Percentiles rank a stretch among this genome's conserved stretches.
These are phyloP conservation scores for Heteromormyrus szaboi DNA, from an alignment of 2,797 vertebrate species.

Conservation along the genomic window DNA sequence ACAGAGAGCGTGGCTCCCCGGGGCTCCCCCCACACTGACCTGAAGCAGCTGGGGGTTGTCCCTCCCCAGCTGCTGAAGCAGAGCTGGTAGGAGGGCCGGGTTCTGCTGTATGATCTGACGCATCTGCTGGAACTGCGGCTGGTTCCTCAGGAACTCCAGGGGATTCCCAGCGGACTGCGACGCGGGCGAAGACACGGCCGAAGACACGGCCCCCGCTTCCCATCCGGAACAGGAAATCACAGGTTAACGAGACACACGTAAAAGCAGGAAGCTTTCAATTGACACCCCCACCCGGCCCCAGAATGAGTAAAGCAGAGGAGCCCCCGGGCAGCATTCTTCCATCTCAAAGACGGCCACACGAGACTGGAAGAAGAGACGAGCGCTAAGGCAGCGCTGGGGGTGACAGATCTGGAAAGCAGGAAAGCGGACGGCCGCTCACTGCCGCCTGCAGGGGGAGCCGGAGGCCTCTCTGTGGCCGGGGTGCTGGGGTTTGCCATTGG, in stretches of 20 bases:
- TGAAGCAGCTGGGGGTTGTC: constrained; percentile 70
- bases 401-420: constrained; percentile 7
- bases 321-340: not conserved
- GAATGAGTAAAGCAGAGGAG: not conserved
- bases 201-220: not conserved
- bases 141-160: constrained; percentile 68
- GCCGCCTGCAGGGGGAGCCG: constrained; percentile 35
- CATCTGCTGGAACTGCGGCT: constrained; percentile 73
- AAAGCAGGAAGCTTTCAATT: not conserved
- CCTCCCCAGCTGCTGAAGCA: constrained; percentile 66
- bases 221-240: not conserved
- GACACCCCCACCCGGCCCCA: not conserved
- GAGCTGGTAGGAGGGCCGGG: constrained; percentile 61
- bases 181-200: not conserved
- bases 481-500: constrained; percentile 33
- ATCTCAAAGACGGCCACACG: not conserved
- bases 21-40: constrained; percentile 39
- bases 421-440: constrained; percentile 40
- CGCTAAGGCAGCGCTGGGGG: not conserved
- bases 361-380: not conserved
- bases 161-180: constrained; percentile 48
- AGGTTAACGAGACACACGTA: not conserved
- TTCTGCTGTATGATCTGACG: constrained; percentile 72
- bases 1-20: not conserved
- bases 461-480: constrained; percentile 40